These are phyloP conservation scores for Balaeniceps rex DNA, from an alignment of 2,113 vertebrate species.

Conservation along the genomic window DNA sequence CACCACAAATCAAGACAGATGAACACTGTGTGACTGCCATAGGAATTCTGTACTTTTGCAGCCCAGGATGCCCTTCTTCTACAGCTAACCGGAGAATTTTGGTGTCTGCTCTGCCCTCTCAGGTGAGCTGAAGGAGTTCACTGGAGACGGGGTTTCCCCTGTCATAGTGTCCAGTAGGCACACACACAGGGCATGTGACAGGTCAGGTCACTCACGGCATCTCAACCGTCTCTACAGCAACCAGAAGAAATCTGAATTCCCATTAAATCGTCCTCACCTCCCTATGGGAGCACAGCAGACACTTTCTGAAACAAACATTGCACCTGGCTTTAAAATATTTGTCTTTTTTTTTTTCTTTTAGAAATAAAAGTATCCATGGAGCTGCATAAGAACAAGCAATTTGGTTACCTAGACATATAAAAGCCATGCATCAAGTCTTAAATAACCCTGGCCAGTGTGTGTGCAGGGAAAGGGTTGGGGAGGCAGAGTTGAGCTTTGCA, in stretches of 20 bases:
- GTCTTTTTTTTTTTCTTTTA: background rate
- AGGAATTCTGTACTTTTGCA: background rate
- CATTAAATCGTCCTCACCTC: background rate
- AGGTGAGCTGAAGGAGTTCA: background rate
- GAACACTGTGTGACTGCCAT: background rate
- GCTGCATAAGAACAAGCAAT: background rate
- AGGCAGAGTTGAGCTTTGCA: background rate
- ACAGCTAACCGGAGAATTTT: background rate
- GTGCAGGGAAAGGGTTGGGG: background rate
- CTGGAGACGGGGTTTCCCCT: background rate
- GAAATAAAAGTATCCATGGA: background rate
- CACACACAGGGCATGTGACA: background rate
- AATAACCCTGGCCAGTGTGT: background rate
- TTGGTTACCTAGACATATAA: background rate
- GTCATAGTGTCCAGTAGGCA: fast-evolving
- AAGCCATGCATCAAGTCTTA: background rate
- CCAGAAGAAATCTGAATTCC: background rate
- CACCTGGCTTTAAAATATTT: background rate
- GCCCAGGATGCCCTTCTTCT: background rate
- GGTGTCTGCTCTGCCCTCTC: background rate
- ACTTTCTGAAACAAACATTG: background rate
- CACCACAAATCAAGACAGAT: background rate
- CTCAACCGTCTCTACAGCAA: background rate
- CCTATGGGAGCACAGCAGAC: background rate
- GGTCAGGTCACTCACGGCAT: background rate